phyloP scores from a whole-genome alignment of 2,113 vertebrate species.

The Bos taurus region ARS-UCD2.0 NC_037343.1:53289501-53290000 shows the following conservation, averaged over 20 bases:
- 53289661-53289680: not conserved
- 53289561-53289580: not conserved
- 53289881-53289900: not conserved
- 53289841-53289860: not conserved
- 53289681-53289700: not conserved
- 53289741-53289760: not conserved
- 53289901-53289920: not conserved
- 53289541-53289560: not conserved
- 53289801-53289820: not conserved
- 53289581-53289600: not conserved
- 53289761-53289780: not conserved
- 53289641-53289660: not conserved
- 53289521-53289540: not conserved
- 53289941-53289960: not conserved
- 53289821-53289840: not conserved
- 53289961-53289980: not conserved
- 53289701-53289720: not conserved
- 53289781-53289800: not conserved
- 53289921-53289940: not conserved
- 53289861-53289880: not conserved
- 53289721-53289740: not conserved
- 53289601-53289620: not conserved
- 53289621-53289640: not conserved
- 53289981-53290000: rapidly evolving
- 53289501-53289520: not conserved